Conservation (phyloP, 2,888 invertebrate genomes). For the Scaptomyza tumidula region DNA sequence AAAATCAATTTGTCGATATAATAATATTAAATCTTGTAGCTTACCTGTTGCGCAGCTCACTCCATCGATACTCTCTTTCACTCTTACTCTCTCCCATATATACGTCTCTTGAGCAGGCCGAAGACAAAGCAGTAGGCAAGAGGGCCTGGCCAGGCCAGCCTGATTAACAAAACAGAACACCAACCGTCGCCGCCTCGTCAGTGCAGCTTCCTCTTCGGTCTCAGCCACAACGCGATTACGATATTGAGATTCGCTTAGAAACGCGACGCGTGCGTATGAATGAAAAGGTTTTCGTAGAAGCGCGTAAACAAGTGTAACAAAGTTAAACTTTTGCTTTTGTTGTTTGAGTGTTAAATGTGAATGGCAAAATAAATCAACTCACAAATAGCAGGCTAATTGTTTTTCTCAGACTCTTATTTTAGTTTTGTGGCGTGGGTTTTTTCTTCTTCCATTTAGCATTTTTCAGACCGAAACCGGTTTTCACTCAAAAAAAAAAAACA, state of each 20-base stretch:
- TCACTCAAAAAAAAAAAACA: slow-evolving; percentile 22
- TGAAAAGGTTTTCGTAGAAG: slow-evolving; percentile 19
- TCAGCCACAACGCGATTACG: slow-evolving; percentile 32
- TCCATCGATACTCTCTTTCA: background rate
- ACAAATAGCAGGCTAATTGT: slow-evolving; percentile 42
- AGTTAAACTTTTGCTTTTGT: background rate
- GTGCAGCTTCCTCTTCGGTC: slow-evolving; percentile 58
- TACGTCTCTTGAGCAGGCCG: slow-evolving; percentile 13
- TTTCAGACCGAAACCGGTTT: slow-evolving; percentile 68
- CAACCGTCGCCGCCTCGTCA: background rate
- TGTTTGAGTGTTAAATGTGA: background rate
- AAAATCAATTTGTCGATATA: too few relatives aligned
- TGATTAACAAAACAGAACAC: slow-evolving; percentile 21
- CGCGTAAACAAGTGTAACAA: slow-evolving; percentile 15
- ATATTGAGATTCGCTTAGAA: slow-evolving; percentile 15
- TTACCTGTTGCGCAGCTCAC: background rate
- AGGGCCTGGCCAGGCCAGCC: background rate
- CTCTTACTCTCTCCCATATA: background rate
- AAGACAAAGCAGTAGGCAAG: slow-evolving; percentile 47
- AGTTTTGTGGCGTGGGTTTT: slow-evolving; percentile 53
- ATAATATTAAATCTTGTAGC: background rate
- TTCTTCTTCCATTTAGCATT: slow-evolving; percentile 56
- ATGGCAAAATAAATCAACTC: slow-evolving; percentile 16
- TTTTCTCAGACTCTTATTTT: slow-evolving; percentile 36
- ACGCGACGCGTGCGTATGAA: slow-evolving; percentile 37